Conservation (phyloP, 2,888 invertebrate species). For the Erebia aethiops region DNA sequence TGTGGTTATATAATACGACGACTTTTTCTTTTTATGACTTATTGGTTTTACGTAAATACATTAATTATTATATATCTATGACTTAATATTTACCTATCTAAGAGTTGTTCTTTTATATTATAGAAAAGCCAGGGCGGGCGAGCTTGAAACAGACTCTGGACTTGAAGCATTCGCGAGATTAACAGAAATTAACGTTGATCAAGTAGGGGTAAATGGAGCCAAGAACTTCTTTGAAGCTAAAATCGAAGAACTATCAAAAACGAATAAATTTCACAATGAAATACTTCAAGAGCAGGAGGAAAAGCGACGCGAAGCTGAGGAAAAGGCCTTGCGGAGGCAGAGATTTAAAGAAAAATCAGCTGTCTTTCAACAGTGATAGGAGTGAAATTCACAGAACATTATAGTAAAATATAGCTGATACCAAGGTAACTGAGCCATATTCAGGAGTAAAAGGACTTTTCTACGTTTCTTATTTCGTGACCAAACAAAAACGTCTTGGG, state of each 20-base stretch:
- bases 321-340: slow-evolving; percentile 89
- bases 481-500: background rate
- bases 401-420: slow-evolving; percentile 17
- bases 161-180: slow-evolving; percentile 92
- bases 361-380: slow-evolving; percentile 84
- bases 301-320: slow-evolving; percentile 91
- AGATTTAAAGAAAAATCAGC: slow-evolving; percentile 95
- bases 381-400: background rate
- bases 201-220: slow-evolving; percentile 97
- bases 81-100: background rate
- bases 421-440: background rate
- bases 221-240: slow-evolving; percentile 98
- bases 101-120: slow-evolving; percentile 18
- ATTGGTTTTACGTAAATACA: no score
- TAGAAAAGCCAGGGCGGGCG: slow-evolving; percentile 95
- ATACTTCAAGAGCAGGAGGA: slow-evolving; percentile 96
- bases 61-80: no score
- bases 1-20: background rate
- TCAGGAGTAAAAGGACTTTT: background rate
- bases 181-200: slow-evolving; percentile 95
- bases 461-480: background rate
- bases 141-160: slow-evolving; percentile 93
- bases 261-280: slow-evolving; percentile 95
- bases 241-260: slow-evolving; percentile 92
- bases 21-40: slow-evolving; percentile 3